phyloP scores from a whole-genome alignment of 2,888 invertebrate genomes.

The Alsophila aescularia region DNA sequence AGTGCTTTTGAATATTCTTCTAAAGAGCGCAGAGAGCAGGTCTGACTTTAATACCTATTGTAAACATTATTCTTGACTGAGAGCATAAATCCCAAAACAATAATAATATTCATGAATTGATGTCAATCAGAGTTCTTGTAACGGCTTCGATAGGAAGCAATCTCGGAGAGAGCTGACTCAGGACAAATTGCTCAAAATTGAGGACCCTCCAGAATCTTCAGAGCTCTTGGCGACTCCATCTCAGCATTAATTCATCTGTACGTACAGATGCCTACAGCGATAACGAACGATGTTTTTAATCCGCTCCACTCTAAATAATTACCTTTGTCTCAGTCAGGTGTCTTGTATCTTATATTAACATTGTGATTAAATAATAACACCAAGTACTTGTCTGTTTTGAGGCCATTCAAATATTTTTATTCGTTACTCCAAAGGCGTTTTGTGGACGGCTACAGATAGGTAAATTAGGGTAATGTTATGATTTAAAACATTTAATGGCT shows the following conservation, averaged over 20 bases:
- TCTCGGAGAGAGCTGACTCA: conserved; percentile 24
- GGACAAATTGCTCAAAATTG: conserved; percentile 33
- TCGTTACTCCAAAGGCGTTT: conserved; percentile 11
- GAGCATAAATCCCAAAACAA: background rate
- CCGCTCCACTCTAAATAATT: conserved; percentile 36
- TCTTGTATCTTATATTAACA: background rate
- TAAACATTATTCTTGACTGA: background rate
- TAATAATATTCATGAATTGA: conserved; percentile 30
- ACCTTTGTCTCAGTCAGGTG: conserved; percentile 24
- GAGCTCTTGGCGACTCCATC: conserved; percentile 1
- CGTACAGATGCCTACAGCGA: conserved; percentile 14
- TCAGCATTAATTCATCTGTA: conserved; percentile 42
- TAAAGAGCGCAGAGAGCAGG: no score
- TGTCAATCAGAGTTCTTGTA: conserved; percentile 26
- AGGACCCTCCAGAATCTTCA: conserved; percentile 23
- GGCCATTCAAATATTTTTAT: conserved; percentile 7
- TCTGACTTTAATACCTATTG: background rate
- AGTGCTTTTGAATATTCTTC: no score
- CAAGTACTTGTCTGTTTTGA: background rate
- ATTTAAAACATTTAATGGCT: conserved; percentile 28
- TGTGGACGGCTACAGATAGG: conserved; percentile 27
- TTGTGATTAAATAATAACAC: conserved; percentile 3
- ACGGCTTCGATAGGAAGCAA: conserved; percentile 23
- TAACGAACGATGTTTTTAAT: conserved; percentile 31
- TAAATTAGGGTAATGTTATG: conserved; percentile 32